phyloP scores from a whole-genome alignment of 53 echinoderm and acorn worm species.

The Crossaster papposus region DNA sequence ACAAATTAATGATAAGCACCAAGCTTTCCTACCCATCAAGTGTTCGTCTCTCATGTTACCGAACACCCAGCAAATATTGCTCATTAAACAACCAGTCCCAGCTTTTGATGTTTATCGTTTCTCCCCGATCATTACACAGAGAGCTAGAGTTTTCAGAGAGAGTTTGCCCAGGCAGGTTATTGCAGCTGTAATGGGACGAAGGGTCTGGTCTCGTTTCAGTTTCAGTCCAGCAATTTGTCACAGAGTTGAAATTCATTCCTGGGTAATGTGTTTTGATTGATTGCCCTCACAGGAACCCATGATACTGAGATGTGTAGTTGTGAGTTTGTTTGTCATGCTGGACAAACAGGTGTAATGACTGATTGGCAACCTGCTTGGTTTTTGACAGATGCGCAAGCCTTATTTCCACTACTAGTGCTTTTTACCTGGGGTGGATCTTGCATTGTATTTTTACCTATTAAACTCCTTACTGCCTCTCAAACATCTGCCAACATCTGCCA shows the following conservation, averaged over 20 bases:
- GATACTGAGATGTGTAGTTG: not conserved
- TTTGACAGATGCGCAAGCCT: not conserved
- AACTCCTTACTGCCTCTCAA: too few species aligned
- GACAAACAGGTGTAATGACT: conserved; percentile 13
- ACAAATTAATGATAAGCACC: not conserved
- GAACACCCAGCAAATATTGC: conserved; percentile 23
- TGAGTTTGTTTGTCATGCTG: not conserved
- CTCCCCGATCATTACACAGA: not conserved
- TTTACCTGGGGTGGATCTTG: not conserved
- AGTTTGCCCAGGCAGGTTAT: conserved; percentile 35
- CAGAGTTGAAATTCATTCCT: conserved; percentile 21
- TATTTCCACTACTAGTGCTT: not conserved
- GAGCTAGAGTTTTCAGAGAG: not conserved
- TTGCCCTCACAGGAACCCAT: not conserved
- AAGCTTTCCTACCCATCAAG: conserved; percentile 18
- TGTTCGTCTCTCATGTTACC: conserved; percentile 24
- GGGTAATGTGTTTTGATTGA: conserved; percentile 8
- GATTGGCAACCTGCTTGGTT: not conserved
- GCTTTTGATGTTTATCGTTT: conserved; percentile 32
- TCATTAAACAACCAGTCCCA: conserved; percentile 19
- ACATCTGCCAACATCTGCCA: too few species aligned
- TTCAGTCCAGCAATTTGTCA: conserved; percentile 47
- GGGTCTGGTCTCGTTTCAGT: conserved; percentile 40
- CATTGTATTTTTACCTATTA: too few species aligned
- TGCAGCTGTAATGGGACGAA: conserved; percentile 13